Evolutionary conservation across 2,888 invertebrate species (phyloP).

Genomic region (Podabrus alpinus): DNA sequence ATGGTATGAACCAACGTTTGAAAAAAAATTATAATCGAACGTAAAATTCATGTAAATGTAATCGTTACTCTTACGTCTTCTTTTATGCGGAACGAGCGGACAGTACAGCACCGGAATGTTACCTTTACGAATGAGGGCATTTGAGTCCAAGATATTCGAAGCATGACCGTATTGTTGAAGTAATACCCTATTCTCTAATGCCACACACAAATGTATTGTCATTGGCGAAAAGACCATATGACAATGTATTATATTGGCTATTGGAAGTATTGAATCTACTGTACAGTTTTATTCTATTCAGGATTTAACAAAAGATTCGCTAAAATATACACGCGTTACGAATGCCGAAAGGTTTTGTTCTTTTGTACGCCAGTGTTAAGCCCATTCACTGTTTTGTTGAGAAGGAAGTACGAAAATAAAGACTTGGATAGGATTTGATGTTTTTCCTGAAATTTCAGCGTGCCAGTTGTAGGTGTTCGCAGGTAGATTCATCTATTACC

Average conservation of each 20-base stretch:
- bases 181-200: conserved; percentile 53
- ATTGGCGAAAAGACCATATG: conserved; percentile 55
- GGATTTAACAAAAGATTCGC: conserved; percentile 48
- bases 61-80: conserved; percentile 37
- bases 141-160: conserved; percentile 30
- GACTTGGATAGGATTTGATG: conserved; percentile 47
- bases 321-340: conserved; percentile 58
- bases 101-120: conserved; percentile 32
- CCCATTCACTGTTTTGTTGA: conserved; percentile 54
- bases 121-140: conserved; percentile 25
- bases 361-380: conserved; percentile 52
- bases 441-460: conserved; percentile 49
- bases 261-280: conserved; percentile 53
- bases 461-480: conserved; percentile 44
- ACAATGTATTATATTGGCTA: conserved; percentile 57
- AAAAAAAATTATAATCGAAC: background rate
- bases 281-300: conserved; percentile 56
- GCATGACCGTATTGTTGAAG: conserved; percentile 44
- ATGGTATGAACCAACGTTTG: background rate
- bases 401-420: conserved; percentile 54
- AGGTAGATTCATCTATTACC: conserved; percentile 39
- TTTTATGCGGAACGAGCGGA: conserved; percentile 30
- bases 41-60: conserved; percentile 32
- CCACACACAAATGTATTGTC: conserved; percentile 56
- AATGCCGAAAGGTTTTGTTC: conserved; percentile 56